Evolutionary conservation across 2,797 vertebrate species (phyloP).

Genomic region (Rhinophrynus dorsalis): DNA sequence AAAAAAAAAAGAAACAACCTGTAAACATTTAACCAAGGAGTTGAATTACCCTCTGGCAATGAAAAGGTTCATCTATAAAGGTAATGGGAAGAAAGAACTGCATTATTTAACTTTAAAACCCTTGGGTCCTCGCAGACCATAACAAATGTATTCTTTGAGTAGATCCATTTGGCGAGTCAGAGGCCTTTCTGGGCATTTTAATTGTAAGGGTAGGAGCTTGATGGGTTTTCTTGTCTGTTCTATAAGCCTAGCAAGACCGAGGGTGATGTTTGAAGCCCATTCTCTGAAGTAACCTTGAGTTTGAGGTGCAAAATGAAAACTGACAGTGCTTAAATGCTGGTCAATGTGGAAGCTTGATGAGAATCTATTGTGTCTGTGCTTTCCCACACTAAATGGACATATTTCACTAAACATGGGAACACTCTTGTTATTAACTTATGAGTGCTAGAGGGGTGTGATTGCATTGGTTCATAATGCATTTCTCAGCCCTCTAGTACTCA

Average conservation of each 20-base stretch:
- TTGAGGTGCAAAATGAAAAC: slow-evolving; percentile 21
- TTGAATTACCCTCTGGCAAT: no score
- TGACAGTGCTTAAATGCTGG: slow-evolving; percentile 9
- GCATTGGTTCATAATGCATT: no score
- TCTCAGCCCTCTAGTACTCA: no score
- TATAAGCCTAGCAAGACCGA: neutral
- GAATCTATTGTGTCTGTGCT: slow-evolving; percentile 19
- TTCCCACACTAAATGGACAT: slow-evolving; percentile 49
- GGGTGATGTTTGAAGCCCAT: slow-evolving; percentile 11
- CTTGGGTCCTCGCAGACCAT: slow-evolving; percentile 27
- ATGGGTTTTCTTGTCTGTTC: slow-evolving; percentile 1
- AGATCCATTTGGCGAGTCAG: neutral
- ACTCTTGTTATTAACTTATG: no score
- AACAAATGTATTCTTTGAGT: slow-evolving; percentile 9
- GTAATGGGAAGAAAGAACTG: neutral
- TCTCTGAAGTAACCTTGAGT: slow-evolving; percentile 13
- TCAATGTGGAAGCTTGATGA: neutral
- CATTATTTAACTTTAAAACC: neutral
- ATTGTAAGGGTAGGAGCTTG: neutral
- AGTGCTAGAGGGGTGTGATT: no score
- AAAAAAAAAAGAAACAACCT: no score
- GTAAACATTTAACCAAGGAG: no score
- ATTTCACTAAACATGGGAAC: slow-evolving; percentile 23
- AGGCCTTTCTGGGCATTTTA: neutral
- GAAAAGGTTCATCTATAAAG: no score